phyloP scores from a whole-genome alignment of 2,888 invertebrate species.

The Strigamia crassipes region DNA sequence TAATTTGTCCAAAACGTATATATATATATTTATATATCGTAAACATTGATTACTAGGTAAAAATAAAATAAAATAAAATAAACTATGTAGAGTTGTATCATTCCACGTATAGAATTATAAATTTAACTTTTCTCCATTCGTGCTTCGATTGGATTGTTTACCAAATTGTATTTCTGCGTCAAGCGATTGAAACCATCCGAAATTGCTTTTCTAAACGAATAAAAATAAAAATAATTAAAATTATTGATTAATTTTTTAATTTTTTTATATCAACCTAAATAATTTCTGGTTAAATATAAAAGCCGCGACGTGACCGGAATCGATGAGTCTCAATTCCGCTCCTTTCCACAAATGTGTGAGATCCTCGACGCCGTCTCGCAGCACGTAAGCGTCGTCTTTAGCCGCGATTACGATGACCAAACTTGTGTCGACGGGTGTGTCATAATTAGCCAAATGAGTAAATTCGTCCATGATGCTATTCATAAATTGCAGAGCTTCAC shows the following conservation, averaged over 20 bases:
- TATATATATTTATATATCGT: too few species aligned
- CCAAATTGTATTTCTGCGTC: constrained; percentile 51
- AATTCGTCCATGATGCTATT: constrained; percentile 98
- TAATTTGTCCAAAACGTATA: neutral
- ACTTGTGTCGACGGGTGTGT: constrained; percentile 79
- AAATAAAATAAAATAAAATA: neutral
- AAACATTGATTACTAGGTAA: neutral
- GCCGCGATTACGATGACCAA: constrained; percentile 90
- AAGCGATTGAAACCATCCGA: constrained; percentile 52
- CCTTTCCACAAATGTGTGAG: constrained; percentile 93
- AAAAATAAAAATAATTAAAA: constrained; percentile 4
- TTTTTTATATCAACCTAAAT: constrained; percentile 71
- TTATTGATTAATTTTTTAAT: neutral
- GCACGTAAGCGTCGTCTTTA: constrained; percentile 75
- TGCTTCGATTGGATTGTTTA: neutral
- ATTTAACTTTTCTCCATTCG: neutral
- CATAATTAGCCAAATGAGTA: constrained; percentile 93
- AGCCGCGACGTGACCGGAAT: constrained; percentile 87
- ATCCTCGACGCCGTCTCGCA: constrained; percentile 78
- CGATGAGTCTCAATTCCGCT: constrained; percentile 81
- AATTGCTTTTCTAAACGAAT: constrained; percentile 51
- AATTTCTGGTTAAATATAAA: constrained; percentile 83
- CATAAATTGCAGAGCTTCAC: constrained; percentile 90
- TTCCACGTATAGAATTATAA: too few species aligned
- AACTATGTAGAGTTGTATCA: neutral